Base-by-base conservation (phyloP, 2,888 invertebrate genomes). In the Drosophila macrospina region DNA sequence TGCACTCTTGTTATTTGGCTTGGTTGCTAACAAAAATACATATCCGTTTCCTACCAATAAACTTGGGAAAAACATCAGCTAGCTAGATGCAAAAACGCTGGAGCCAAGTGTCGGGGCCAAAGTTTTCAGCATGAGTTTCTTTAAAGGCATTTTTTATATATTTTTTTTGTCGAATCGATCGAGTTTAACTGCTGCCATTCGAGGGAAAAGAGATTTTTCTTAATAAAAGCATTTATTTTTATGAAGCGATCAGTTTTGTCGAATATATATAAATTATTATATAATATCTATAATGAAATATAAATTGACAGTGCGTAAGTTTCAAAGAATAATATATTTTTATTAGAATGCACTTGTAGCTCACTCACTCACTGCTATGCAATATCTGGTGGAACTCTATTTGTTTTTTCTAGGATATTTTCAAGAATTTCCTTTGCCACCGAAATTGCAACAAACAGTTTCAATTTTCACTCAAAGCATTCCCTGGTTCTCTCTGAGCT, bases 51-150 rank as follows among this genome's bases (percentile, higher is more conserved):
- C 66, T 57, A 44, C 54, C 71, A 72, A 65, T 71, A 87, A 86
- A 86, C 59, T 75, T 61, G 66, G 61, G 78, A 64, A 83, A 78
- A 83, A 77, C 83, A 83, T 74, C 72, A 73, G 63, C 68, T 60
- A 62, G 74, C 70, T 64, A 67, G 77, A 66, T 73, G 77, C 54
- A 74, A 66, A 66, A 78, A 60, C 62, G 37, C 37, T 34, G 36
- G 24, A 45, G 54, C 55, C 55, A 65, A 71, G 36, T 52, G 60
- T 39, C 42, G 24, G 37, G 55, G 41, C 59, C 34, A 51, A 59
- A 75, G 69, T 70, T 11, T 41, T 10, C 34, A 44, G 16, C 34
- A 55, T 10, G 37, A 55, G 11, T 36, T 32, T 41, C 44, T 55
- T 24, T 24, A 10, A 30, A 34, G 37, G 30, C 4, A 34, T 48